phyloP scores from a whole-genome alignment of 2,113 vertebrate genomes.

The Cathartes aura region DNA sequence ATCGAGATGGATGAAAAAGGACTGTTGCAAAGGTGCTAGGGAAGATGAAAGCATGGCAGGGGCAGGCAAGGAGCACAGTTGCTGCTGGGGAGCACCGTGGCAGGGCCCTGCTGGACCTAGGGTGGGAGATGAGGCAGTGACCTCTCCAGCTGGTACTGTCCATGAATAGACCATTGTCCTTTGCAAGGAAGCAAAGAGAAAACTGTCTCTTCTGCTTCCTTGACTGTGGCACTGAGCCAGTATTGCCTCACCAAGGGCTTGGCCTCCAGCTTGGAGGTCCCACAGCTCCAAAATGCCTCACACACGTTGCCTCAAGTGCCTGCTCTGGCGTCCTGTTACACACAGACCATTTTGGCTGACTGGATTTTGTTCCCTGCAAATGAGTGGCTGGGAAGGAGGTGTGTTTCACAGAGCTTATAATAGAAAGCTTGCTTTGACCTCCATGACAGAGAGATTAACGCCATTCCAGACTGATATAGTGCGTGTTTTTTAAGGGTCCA shows the following conservation, averaged over 20 bases:
- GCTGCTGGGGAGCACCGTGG: accelerated
- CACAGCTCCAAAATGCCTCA: background rate
- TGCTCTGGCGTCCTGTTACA: constrained; percentile 3
- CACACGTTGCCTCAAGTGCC: background rate
- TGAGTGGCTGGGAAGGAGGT: constrained; percentile 28
- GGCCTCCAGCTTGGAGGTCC: background rate
- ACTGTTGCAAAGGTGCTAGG: background rate
- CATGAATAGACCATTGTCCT: background rate
- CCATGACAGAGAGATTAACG: background rate
- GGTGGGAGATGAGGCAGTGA: background rate
- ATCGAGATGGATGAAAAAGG: background rate
- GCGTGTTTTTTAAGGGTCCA: background rate
- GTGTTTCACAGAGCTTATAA: constrained; percentile 45
- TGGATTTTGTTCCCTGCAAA: constrained; percentile 15
- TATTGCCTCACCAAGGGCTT: background rate
- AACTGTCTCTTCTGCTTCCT: background rate
- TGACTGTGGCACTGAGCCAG: background rate
- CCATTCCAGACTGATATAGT: constrained; percentile 27
- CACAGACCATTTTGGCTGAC: background rate
- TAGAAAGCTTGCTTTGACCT: constrained; percentile 47
- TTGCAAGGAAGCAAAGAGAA: constrained; percentile 15
- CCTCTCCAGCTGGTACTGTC: background rate
- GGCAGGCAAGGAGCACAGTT: background rate
- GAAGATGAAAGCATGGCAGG: background rate
- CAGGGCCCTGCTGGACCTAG: background rate